Evolutionary conservation across 2,888 invertebrate species (phyloP), one percentile per base, ranked within the genome.

Genomic region (Agonopterix alstromeriana): DNA sequence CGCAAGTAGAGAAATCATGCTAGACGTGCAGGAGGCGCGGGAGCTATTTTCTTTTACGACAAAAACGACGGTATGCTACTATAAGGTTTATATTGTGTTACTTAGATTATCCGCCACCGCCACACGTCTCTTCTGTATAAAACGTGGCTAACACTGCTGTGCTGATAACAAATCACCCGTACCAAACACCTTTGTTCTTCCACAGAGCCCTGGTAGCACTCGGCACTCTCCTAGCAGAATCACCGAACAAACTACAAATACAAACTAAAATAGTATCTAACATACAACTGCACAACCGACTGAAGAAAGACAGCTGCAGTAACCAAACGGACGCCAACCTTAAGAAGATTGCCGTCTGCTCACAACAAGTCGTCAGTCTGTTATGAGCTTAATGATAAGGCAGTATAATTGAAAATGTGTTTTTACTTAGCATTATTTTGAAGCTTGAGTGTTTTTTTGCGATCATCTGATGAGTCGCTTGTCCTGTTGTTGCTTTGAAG

Each of bases 171-270:
- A 27, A 27, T 3, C 2, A 17, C 5, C 27, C 0, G 27, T 27
- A 27, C 27, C 5, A 27, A 27, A 27, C 27, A 27, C 27, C 7
- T 1, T 1, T 27, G 27, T 38, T 38, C 58, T 48, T 51, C 69
- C 62, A 92, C 80, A 91, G 97, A 68, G 84, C 91, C 17, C 90
- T 97, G 11, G 94, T 97, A 11, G 93, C 93, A 0, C 77, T 96
- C 35, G 96, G 96, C 44, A 96, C 95, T 0, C 71, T 96, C 10
- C 67, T 93, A 55, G 85, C 78, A 10, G 89, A 82, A 56, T 81
- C 85, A 36, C 80, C 80, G 3, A 79, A 79, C 70, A 87, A 76
- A 60, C 56, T 86, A 10, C 66, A 70, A 35, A 74, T 89, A 38
- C 82, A 82, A 61, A 71, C 80, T 1, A 83, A 82, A 63, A 70